phyloP scores from a whole-genome alignment of 2,797 vertebrate species.

The Pseudochirops cupreus region DNA sequence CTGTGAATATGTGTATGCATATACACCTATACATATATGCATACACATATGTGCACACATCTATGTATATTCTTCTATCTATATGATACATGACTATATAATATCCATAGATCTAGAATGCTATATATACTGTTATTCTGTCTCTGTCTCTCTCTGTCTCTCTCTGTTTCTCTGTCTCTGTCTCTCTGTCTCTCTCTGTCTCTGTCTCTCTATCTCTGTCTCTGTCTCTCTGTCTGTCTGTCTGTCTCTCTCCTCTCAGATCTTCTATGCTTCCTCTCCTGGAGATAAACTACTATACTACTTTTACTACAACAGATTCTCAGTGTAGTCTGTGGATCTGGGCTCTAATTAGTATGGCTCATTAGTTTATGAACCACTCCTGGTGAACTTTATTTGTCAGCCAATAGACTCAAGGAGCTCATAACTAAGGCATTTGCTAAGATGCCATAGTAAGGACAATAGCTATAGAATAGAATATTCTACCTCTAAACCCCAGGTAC shows the following conservation, averaged over 20 bases:
- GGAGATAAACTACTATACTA: not conserved
- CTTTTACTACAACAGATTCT: not conserved
- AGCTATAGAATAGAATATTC: not conserved
- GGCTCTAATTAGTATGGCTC: not conserved
- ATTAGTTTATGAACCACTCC: not conserved
- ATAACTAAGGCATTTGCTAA: not conserved
- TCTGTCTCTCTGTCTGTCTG: too few species aligned
- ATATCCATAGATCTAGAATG: not conserved
- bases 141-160: too few species aligned
- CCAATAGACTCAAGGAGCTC: not conserved
- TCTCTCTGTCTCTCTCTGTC: not conserved
- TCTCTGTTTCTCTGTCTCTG: too few species aligned
- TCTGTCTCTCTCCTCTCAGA: not conserved
- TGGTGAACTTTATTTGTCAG: not conserved
- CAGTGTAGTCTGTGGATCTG: not conserved
- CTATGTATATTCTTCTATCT: not conserved
- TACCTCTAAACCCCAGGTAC: not conserved
- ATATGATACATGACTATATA: not conserved
- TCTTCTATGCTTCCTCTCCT: not conserved
- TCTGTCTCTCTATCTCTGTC: too few species aligned
- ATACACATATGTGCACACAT: accelerated
- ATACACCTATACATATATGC: not conserved
- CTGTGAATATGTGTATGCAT: not conserved
- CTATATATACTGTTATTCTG: too few species aligned
- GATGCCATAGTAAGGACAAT: not conserved